Percentiles rank a stretch among this genome's conserved stretches.
Evolutionary conservation across 1,140 invertebrate genomes (phyloP).

Genomic region (Aphaenogaster ashmeadi): DNA sequence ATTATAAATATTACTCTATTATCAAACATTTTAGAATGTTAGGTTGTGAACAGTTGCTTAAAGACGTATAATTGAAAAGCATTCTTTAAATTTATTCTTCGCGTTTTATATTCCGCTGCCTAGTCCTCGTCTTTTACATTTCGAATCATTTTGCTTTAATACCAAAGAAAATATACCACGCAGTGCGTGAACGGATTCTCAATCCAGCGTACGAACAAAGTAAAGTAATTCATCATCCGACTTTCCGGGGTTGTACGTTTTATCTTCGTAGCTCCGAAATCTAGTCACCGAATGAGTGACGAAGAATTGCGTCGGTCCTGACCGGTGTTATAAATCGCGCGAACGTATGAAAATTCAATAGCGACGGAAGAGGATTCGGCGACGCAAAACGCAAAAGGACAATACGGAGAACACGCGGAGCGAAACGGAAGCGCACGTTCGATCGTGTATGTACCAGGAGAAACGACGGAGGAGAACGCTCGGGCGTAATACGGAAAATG

Average conservation of each 20-base stretch:
- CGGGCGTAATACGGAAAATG: constrained; percentile 79
- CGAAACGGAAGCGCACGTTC: constrained; percentile 64
- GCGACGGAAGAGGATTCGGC: constrained; percentile 34
- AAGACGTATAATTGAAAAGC: not conserved
- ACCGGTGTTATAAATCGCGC: constrained; percentile 18
- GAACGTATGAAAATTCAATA: constrained; percentile 57
- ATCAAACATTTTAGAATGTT: not conserved
- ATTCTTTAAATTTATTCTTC: not conserved
- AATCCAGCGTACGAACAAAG: not conserved
- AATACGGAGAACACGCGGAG: constrained; percentile 67
- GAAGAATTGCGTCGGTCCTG: not conserved
- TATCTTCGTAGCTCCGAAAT: not conserved
- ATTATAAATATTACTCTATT: not conserved
- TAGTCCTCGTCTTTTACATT: not conserved
- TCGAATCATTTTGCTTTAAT: not conserved
- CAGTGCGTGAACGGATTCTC: not conserved
- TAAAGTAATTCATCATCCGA: not conserved
- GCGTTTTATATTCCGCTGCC: not conserved
- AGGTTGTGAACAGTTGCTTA: not conserved
- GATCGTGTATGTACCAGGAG: constrained; percentile 50
- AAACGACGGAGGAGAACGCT: constrained; percentile 34
- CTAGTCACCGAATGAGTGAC: not conserved
- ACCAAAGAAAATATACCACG: not conserved
- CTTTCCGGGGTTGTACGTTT: not conserved
- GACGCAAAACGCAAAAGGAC: constrained; percentile 58